phyloP scores from a whole-genome alignment of 2,888 invertebrate species.

The Lepidocyrtinus sp. region DNA sequence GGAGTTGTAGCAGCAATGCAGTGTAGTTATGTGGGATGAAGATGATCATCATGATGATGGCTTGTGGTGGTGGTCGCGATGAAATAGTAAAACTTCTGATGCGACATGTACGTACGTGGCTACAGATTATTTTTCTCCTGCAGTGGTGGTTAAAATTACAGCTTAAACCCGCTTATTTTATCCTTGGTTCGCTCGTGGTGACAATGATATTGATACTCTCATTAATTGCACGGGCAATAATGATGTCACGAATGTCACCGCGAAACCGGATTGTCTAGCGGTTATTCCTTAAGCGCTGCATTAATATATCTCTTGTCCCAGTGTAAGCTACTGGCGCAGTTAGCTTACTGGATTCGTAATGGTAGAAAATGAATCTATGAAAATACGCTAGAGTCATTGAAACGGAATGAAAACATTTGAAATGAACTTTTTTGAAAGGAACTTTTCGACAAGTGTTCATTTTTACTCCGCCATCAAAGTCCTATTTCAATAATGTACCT shows the following conservation, averaged over 20 bases:
- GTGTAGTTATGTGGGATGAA: neutral
- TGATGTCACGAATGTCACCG: constrained; percentile 10
- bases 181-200: neutral
- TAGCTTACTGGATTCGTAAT: too few relatives aligned
- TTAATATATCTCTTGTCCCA: neutral
- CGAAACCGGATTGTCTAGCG: constrained; percentile 5
- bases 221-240: constrained; percentile 2
- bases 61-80: neutral
- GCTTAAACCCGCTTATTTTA: neutral
- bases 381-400: neutral
- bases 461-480: neutral
- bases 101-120: constrained; percentile 8
- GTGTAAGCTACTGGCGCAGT: neutral
- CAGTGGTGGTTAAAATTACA: constrained; percentile 11
- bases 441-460: neutral
- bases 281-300: constrained; percentile 6
- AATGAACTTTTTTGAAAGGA: neutral
- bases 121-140: neutral
- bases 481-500: neutral
- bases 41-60: neutral
- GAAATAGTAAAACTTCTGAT: neutral
- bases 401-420: neutral
- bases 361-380: neutral
- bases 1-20: neutral
- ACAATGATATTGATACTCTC: constrained; percentile 11